Evolutionary conservation across 2,797 vertebrate genomes (phyloP).

Genomic region (Petrocephalus schoutedeni): DNA sequence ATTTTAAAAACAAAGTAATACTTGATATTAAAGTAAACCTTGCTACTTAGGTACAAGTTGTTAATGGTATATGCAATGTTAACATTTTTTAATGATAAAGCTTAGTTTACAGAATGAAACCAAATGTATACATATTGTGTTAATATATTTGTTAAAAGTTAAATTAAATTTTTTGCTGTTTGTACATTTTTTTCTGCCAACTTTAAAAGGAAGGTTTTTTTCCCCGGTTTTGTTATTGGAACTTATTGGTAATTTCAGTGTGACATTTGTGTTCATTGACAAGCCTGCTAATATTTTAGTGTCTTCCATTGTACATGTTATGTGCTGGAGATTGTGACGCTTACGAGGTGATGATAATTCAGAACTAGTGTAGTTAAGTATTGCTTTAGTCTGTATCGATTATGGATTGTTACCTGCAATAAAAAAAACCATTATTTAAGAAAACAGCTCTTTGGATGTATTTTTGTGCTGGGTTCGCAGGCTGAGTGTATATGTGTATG

Average conservation of each 20-base stretch:
- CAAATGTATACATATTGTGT: constrained; percentile 87
- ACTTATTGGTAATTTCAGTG: constrained; percentile 81
- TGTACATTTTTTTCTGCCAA: constrained; percentile 76
- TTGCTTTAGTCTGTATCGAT: constrained; percentile 94
- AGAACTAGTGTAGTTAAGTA: constrained; percentile 72
- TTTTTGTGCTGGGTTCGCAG: constrained; percentile 22
- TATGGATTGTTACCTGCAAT: constrained; percentile 98
- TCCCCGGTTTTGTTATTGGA: constrained; percentile 66
- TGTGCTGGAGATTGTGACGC: constrained; percentile 80
- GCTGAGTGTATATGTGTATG: not conserved
- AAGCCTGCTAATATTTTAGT: constrained; percentile 77
- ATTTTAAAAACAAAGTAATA: constrained; percentile 56
- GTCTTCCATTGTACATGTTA: constrained; percentile 93
- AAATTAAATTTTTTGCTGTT: constrained; percentile 78
- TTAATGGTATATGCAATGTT: constrained; percentile 97
- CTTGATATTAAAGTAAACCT: constrained; percentile 60
- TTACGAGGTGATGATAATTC: constrained; percentile 74
- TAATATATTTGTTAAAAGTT: constrained; percentile 84
- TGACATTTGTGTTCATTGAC: constrained; percentile 85
- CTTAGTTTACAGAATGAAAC: constrained; percentile 97
- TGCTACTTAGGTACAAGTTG: constrained; percentile 84
- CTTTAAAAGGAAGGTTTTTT: constrained; percentile 74
- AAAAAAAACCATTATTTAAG: constrained; percentile 91
- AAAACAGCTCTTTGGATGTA: constrained; percentile 47
- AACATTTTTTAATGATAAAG: constrained; percentile 71